Base-by-base conservation (phyloP, 2,888 invertebrate species). In the Pollenia angustigena region DNA sequence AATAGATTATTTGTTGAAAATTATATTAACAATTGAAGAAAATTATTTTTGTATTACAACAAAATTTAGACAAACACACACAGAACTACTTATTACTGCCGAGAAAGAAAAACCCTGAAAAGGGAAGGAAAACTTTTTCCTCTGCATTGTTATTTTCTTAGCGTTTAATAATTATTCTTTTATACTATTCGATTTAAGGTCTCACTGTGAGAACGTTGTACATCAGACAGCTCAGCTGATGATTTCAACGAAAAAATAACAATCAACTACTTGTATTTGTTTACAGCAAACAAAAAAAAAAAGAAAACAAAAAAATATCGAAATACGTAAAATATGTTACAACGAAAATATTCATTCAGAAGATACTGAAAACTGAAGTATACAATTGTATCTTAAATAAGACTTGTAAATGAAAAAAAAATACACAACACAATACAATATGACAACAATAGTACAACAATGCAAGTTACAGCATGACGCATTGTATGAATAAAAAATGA, bases 371-470 rank as follows among this genome's bases (percentile, higher is more conserved):
- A 9, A 23, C 44, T 44, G 14, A 4, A 42, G 54, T 62, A 60
- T 32, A 71, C 71, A 66, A 69, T 62, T 44, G 62, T 72, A 66
- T 56, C 42, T 50, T 40, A 16, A 74, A 79, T 50, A 74, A 72
- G 48, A 60, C 42, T 42, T 44, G 66, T 52, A 48, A 76, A 56
- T 56, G 32, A 9, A 52, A 58, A 72, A 40, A 48, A 42, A 64
- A 16, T 4, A 52, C 10, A 76, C 18, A 46, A 46, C 2, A 48
- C 12, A 7, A 9, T 4, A 48, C 16, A 32, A 64, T 66, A 46
- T 42, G 16, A 62, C 14, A 40, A 18, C 32, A 66, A 48, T 18
- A 50, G 11, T 52, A 69, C 14, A 42, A 32, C 62, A 68, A 66
- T 48, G 12, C 16, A 18, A 58, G 7, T 50, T 58, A 14, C 10